Evolutionary conservation across 2,797 vertebrate genomes (phyloP).

Genomic region (Poecile montanus): DNA sequence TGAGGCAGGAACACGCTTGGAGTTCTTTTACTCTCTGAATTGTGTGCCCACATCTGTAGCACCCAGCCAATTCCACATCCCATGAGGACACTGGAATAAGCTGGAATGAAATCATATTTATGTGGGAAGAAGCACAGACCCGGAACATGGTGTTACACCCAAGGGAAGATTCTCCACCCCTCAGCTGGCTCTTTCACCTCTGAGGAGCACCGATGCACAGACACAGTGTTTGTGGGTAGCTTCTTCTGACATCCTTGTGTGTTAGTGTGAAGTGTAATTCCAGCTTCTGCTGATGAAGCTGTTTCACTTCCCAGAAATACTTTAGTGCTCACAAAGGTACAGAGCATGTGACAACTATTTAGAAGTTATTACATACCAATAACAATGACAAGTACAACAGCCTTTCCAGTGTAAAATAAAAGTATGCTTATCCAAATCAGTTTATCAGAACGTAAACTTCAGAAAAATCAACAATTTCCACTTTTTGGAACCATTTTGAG

Average conservation of each 20-base stretch:
- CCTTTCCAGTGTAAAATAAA: background rate
- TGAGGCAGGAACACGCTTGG: background rate
- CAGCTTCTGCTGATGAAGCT: background rate
- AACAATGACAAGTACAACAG: background rate
- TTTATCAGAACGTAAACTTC: background rate
- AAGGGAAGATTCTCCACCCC: background rate
- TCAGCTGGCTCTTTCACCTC: background rate
- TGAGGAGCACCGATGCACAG: fast-evolving
- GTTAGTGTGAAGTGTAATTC: background rate
- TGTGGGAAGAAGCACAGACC: background rate
- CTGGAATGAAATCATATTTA: background rate
- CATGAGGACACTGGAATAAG: background rate
- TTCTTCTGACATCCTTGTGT: background rate
- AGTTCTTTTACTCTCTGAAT: background rate
- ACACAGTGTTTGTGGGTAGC: background rate
- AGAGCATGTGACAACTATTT: background rate
- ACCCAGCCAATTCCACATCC: background rate
- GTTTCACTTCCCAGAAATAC: background rate
- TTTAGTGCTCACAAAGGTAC: background rate
- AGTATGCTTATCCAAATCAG: background rate
- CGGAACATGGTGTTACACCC: fast-evolving
- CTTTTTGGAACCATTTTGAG: background rate
- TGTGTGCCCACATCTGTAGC: background rate
- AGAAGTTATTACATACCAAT: background rate
- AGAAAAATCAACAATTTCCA: background rate